phyloP scores from a whole-genome alignment of 1,140 invertebrate species.

The Drosophila guanche region DNA sequence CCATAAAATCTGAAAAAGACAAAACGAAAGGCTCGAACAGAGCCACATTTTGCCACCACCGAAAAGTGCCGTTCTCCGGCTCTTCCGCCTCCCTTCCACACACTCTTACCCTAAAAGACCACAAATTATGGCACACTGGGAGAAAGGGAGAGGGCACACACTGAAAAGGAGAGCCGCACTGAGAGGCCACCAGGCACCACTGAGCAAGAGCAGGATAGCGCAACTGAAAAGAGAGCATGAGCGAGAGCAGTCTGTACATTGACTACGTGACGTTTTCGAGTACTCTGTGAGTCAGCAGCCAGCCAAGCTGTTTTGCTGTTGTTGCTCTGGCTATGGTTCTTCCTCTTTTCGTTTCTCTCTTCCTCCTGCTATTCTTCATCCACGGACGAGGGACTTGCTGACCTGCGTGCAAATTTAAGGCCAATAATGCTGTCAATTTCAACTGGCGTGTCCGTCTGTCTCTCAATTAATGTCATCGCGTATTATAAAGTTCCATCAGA shows the following conservation, averaged over 20 bases:
- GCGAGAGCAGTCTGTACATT: slow-evolving; percentile 30
- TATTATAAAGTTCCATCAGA: slow-evolving; percentile 73
- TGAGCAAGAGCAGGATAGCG: neutral
- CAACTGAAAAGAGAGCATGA: slow-evolving; percentile 3
- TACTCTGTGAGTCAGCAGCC: slow-evolving; percentile 55
- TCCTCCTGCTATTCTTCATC: neutral
- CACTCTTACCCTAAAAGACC: slow-evolving; percentile 63
- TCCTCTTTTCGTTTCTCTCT: slow-evolving; percentile 1
- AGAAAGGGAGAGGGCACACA: slow-evolving; percentile 1
- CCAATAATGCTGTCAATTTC: slow-evolving; percentile 78
- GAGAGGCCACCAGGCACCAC: neutral
- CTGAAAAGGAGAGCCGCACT: slow-evolving; percentile 1
- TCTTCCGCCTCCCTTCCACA: neutral
- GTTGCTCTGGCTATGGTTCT: slow-evolving; percentile 5
- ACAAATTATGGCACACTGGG: slow-evolving; percentile 69
- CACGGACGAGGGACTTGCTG: slow-evolving; percentile 4
- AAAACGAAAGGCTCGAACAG: slow-evolving; percentile 73
- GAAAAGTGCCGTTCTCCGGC: slow-evolving; percentile 51
- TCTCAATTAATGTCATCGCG: slow-evolving; percentile 78
- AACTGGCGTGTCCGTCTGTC: slow-evolving; percentile 65
- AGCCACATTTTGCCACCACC: slow-evolving; percentile 71
- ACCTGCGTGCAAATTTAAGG: slow-evolving; percentile 66
- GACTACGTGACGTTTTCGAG: slow-evolving; percentile 53
- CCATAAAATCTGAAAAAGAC: slow-evolving; percentile 80
- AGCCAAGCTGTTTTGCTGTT: slow-evolving; percentile 14